Evolutionary conservation across 2,888 invertebrate species (phyloP), one percentile per base, ranked within the genome.

Genomic region (Pardosa pseudoannulata): DNA sequence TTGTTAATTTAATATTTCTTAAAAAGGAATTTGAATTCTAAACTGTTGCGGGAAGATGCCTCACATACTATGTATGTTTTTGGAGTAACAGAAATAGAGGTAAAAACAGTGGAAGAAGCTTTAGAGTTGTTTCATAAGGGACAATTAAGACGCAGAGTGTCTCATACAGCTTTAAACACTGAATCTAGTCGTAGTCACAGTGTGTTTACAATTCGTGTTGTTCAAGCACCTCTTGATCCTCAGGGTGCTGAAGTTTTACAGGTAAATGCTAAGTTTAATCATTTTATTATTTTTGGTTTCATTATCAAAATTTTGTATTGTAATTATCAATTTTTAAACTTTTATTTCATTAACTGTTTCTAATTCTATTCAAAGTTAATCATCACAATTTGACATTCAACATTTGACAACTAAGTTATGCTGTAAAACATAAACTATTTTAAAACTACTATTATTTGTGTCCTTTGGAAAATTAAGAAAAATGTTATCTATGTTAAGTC

Each of bases 181-280:
- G 98, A 98, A 92, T 98, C 98, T 0, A 98, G 98, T 91, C 94
- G 99, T 88, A 98, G 98, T 90, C 99, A 99, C 92, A 97, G 98
- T 0, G 96, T 99, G 28, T 99, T 99, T 91, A 98, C 96, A 65
- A 95, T 99, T 88, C 93, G 98, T 83, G 93, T 99, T 74, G 98
- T 98, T 46, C 97, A 96, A 92, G 94, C 94, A 88, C 92, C 93
- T 0, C 89, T 92, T 19, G 92, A 92, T 89, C 90, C 90, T 0
- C 88, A 89, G 9, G 91, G 92, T 1, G 91, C 91, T 88, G 91
- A 92, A 73, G 90, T 91, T 31, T 39, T 91, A 16, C 90, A 91
- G 90, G 91, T 91, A 89, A 72, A 6, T 0, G n/a, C n/a, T n/a
- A n/a, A n/a, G n/a, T n/a, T n/a, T n/a, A n/a, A n/a, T n/a, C n/a